Percentiles rank a stretch among this genome's conserved stretches.
phyloP scores from a whole-genome alignment of 2,888 invertebrate species.

The Caenorhabditis doughertyi region DNA sequence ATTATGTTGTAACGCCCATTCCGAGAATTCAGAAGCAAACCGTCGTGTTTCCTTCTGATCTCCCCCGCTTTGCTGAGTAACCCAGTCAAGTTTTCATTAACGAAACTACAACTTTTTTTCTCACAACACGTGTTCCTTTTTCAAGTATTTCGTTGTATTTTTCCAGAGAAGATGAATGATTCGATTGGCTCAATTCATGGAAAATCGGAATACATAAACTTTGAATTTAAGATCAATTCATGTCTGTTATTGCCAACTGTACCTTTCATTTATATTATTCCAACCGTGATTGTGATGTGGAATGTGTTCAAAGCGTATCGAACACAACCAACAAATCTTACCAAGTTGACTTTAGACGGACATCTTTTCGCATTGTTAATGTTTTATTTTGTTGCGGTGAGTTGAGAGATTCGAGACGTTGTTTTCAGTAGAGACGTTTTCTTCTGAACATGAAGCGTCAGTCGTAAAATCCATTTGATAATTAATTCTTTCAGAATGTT shows the following conservation, averaged over 20 bases:
- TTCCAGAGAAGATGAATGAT: too few species aligned
- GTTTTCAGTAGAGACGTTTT: too few species aligned
- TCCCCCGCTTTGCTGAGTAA: too few species aligned
- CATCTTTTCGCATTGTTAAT: slow-evolving; percentile 32
- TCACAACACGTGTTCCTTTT: too few species aligned
- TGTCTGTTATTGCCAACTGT: neutral
- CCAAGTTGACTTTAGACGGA: slow-evolving; percentile 23
- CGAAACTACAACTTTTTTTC: too few species aligned
- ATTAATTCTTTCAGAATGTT: slow-evolving; percentile 34
- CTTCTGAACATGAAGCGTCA: neutral
- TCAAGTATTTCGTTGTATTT: too few species aligned
- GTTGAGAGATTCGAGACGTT: too few species aligned
- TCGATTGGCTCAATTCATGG: slow-evolving; percentile 46
- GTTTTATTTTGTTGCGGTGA: slow-evolving; percentile 35
- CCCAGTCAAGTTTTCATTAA: too few species aligned
- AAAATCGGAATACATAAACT: slow-evolving; percentile 5
- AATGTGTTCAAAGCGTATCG: slow-evolving; percentile 18
- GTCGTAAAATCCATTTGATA: neutral
- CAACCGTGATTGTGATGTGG: slow-evolving; percentile 28
- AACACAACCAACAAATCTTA: neutral
- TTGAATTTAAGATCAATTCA: neutral
- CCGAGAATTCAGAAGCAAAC: too few species aligned
- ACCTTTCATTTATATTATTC: slow-evolving; percentile 47
- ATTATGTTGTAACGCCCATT: too few species aligned
- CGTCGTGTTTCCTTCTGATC: too few species aligned